These are phyloP conservation scores for Smutsia temminckii DNA, from an alignment of 2,797 vertebrate species.

Conservation along the genomic window DNA sequence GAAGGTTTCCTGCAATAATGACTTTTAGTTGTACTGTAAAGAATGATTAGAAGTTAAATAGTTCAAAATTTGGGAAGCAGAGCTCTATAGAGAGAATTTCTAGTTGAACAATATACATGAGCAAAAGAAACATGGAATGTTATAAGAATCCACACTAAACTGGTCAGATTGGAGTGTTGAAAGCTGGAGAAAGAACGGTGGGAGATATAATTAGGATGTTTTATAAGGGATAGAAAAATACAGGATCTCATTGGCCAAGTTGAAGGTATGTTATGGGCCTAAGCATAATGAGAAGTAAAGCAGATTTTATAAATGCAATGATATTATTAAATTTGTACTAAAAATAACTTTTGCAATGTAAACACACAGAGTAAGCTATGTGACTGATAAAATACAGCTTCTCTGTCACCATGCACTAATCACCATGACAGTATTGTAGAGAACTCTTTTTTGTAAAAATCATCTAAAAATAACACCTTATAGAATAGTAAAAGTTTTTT, in stretches of 20 bases:
- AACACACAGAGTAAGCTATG: not conserved
- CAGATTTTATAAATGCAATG: not conserved
- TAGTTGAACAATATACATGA: not conserved
- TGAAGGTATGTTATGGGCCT: not conserved
- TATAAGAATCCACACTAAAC: not conserved
- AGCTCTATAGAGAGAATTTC: not conserved
- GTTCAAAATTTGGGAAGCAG: not conserved
- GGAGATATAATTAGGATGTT: not conserved
- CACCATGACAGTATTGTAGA: not conserved
- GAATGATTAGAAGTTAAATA: not conserved
- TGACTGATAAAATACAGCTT: not conserved
- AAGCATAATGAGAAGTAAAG: not conserved
- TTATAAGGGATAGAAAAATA: not conserved
- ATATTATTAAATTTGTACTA: not conserved
- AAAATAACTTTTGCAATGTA: not conserved
- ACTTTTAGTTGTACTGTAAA: not conserved
- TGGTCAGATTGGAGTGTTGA: not conserved
- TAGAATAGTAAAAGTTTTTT: not conserved
- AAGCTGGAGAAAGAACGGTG: not conserved
- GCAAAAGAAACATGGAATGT: not conserved
- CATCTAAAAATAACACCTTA: not conserved
- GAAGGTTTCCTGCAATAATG: not conserved
- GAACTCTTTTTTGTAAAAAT: not conserved
- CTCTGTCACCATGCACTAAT: not conserved
- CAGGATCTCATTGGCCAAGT: not conserved